These are phyloP conservation scores for Heterodera filipjevi DNA, from an alignment of 2,888 invertebrate genomes.

Conservation along the genomic window DNA sequence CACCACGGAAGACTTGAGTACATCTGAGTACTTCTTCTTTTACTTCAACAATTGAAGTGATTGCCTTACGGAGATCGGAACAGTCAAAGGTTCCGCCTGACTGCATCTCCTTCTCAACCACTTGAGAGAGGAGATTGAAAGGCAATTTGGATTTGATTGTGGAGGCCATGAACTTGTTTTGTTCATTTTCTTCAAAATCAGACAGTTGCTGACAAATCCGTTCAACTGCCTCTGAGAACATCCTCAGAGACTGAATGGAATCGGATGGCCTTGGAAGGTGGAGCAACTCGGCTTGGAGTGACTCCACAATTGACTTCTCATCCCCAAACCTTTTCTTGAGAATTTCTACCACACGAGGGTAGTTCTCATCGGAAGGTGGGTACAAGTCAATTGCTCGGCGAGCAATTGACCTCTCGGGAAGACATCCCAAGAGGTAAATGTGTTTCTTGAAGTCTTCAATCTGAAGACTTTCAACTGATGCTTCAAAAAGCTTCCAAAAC, in stretches of 20 bases:
- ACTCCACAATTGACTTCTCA: background rate
- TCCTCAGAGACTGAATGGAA: background rate
- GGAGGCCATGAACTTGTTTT: background rate
- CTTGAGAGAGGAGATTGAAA: background rate
- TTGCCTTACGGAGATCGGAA: background rate
- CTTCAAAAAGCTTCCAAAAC: background rate
- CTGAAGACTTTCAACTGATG: background rate
- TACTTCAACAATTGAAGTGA: background rate
- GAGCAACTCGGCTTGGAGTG: background rate
- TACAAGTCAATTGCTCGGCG: background rate
- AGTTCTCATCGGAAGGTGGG: background rate
- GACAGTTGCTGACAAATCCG: background rate
- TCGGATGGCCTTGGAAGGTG: background rate
- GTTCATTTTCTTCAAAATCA: background rate
- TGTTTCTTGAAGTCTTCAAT: background rate
- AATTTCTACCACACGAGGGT: background rate
- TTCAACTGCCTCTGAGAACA: background rate
- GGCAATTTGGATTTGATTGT: background rate
- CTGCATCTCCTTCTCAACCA: background rate
- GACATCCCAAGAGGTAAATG: background rate
- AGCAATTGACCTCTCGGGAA: background rate
- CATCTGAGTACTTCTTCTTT: background rate
- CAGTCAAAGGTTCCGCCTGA: background rate
- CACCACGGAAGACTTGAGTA: background rate
- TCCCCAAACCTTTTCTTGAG: background rate